Conservation (phyloP, 2,888 invertebrate genomes). For the Sesamia inferens region DNA sequence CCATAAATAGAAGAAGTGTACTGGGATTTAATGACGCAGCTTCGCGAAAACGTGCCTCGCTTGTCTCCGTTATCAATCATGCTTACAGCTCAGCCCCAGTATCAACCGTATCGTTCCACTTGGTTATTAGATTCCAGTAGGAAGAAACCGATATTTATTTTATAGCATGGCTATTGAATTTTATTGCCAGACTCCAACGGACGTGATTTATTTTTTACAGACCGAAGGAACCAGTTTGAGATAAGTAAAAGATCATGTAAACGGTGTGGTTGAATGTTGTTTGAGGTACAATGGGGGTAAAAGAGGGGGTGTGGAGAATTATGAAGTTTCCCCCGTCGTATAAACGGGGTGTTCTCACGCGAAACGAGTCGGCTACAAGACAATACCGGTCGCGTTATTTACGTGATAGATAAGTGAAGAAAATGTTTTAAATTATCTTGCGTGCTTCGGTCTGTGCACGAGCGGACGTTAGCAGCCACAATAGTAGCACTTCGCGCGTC, state of each 20-base stretch:
- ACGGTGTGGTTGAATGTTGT: conserved; percentile 27
- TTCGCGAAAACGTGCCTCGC: conserved; percentile 78
- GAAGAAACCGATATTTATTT: conserved; percentile 65
- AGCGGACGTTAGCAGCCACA: conserved; percentile 59
- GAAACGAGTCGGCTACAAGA: conserved; percentile 80
- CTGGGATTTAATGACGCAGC: conserved; percentile 80
- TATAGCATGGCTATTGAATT: conserved; percentile 70
- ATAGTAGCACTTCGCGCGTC: conserved; percentile 65
- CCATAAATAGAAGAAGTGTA: conserved; percentile 86
- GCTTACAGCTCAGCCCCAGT: conserved; percentile 68
- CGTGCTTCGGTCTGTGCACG: conserved; percentile 71
- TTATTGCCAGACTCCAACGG: conserved; percentile 64
- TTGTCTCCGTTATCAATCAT: conserved; percentile 83
- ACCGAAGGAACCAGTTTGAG: conserved; percentile 56
- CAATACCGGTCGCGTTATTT: conserved; percentile 80
- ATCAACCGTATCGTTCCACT: conserved; percentile 74
- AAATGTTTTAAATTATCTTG: conserved; percentile 82
- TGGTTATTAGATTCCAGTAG: conserved; percentile 72
- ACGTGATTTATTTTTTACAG: conserved; percentile 65
- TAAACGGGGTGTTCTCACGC: conserved; percentile 83
- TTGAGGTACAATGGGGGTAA: conserved; percentile 25
- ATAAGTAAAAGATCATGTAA: conserved; percentile 54
- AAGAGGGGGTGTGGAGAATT: conserved; percentile 67
- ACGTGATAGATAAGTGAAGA: conserved; percentile 81
- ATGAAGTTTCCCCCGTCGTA: conserved; percentile 79